Base-by-base conservation (phyloP, 1,140 invertebrate species). In the Ericerus pela region DNA sequence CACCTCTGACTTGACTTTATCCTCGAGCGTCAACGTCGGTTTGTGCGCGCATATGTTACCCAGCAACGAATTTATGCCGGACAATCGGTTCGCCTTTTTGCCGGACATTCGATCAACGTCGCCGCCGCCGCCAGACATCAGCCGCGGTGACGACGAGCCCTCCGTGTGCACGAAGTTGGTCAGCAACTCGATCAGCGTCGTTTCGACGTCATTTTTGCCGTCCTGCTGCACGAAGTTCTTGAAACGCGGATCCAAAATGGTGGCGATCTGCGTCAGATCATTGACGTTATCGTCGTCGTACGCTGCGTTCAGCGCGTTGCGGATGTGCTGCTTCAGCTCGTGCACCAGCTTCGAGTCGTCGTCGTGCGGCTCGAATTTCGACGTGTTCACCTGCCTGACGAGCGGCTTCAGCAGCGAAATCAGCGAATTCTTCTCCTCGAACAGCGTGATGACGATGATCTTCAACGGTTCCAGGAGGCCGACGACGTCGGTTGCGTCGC, bases 341-440 rank as follows among this genome's bases (percentile, higher is more conserved):
- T 53, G 60, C 0, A 69, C 68, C 22, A 62, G 67, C 3, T 64
- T 60, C n/a, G 68, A 72, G 57, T 76, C 75, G 0, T 36, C 57
- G 0, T 71, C 65, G 52, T 71, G 70, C 16, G 67, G 59, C 66
- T 75, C 73, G 0, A 76, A 61, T 64, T 75, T 72, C n/a, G 70
- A 66, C 2, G 70, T 73, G 0, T 73, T 68, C 2, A 77, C 62
- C 61, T 75, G 70, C 68, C 70, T 72, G 18, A 75, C 63, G n/a
- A 77, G 60, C 16, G 75, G 75, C 60, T 75, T 76, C 3, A 77
- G 56, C 1, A 77, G 59, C 0, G 75, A 77, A 59, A 75, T 70
- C 0, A 74, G 59, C 26, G 75, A 73, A 60, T 72, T 71, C 58
- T 73, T 75, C 54, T 76, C 74, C 60, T 76, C 74, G 53, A 71